Evolutionary conservation across 2,888 invertebrate species (phyloP), one percentile per base, ranked within the genome.

Genomic region (Orthosia incerta): DNA sequence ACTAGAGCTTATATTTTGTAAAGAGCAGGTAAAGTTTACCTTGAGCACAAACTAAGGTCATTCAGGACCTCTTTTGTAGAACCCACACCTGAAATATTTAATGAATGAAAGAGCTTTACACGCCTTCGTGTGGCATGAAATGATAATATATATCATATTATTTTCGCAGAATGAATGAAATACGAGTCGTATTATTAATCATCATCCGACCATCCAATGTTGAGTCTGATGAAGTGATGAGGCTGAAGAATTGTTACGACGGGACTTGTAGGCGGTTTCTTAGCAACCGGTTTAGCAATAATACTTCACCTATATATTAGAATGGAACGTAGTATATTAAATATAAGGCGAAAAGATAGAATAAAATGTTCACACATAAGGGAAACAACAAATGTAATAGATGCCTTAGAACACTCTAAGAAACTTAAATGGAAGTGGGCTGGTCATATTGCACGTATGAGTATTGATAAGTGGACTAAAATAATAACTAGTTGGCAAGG

Each of bases 121-220:
- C 53, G n/a, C 39, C 15, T 51, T 18, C n/a, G 23, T 53, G 75
- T 61, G 56, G 48, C 0, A 39, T 23, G 11, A 76, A 55, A 51
- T 50, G 50, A 20, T 70, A 62, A 53, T 80, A 74, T 50, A 74
- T 69, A 68, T 26, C 4, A 70, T 76, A 63, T 64, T 48, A 67
- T 64, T 63, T 66, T 55, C 70, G 45, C 4, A 31, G n/a, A 31
- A 69, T 71, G 67, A 81, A 80, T 65, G 50, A 68, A 68, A 68
- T 20, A 55, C 48, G 39, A 67, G 18, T n/a, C 13, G 16, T 63
- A 48, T 55, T 61, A 69, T 72, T 57, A 48, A 57, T 63, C 23
- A 23, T 15, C 61, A 69, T 62, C 53, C 68, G 66, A 80, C 50
- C 69, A n/a, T 75, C 55, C 26, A 13, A 76, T 66, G 16, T 65